Conservation (phyloP, 2,797 vertebrate species). For the Sebastiscus albofasciatus region DNA sequence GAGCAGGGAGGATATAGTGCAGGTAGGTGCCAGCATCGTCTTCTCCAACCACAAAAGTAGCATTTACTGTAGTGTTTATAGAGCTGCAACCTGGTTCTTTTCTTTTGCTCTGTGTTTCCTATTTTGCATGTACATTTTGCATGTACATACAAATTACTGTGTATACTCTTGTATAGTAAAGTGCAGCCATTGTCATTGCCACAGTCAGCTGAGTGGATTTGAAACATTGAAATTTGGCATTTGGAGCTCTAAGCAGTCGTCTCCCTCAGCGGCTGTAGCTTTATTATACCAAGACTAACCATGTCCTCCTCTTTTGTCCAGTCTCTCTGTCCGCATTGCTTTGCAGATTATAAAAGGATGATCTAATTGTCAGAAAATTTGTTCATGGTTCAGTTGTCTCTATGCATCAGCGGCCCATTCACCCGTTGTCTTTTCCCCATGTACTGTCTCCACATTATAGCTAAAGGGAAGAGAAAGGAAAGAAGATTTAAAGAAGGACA, state of each 20-base stretch:
- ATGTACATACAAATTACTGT: slow-evolving; percentile 74
- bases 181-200: slow-evolving; percentile 52
- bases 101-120: slow-evolving; percentile 61
- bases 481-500: slow-evolving; percentile 61
- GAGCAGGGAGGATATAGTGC: slow-evolving; percentile 92
- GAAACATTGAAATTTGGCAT: slow-evolving; percentile 36
- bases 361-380: slow-evolving; percentile 79
- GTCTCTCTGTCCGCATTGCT: slow-evolving; percentile 74
- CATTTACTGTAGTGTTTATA: slow-evolving; percentile 70
- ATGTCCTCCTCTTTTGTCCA: slow-evolving; percentile 59
- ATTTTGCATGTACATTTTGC: slow-evolving; percentile 80
- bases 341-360: slow-evolving; percentile 81
- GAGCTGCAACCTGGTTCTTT: slow-evolving; percentile 65
- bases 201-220: slow-evolving; percentile 34
- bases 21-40: slow-evolving; percentile 88
- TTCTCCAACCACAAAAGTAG: slow-evolving; percentile 84
- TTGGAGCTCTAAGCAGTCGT: slow-evolving; percentile 5
- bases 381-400: slow-evolving; percentile 74
- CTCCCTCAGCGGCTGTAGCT: slow-evolving; percentile 69
- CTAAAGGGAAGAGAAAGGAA: slow-evolving; percentile 71
- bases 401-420: slow-evolving; percentile 69
- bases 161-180: slow-evolving; percentile 70
- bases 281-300: slow-evolving; percentile 72
- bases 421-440: slow-evolving; percentile 58
- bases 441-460: slow-evolving; percentile 66